Base-by-base conservation (phyloP, 92 coral and sea anemone genomes). In the Virgularia gustaviana region DNA sequence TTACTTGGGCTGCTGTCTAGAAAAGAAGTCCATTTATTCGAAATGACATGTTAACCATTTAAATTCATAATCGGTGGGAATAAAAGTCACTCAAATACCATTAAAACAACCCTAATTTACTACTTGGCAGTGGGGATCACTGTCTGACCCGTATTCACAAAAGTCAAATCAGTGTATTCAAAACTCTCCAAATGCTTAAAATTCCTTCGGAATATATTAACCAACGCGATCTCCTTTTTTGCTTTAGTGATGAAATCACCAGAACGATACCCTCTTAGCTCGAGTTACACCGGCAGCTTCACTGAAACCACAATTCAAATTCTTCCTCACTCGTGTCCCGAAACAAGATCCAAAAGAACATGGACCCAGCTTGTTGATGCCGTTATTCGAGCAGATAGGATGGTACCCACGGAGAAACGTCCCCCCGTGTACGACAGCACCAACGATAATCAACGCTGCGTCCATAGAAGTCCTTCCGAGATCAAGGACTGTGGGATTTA, bases 241-340 rank as follows among this genome's bases (percentile, higher is more conserved):
- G 24, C 51, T 68, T 2, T 23, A 68, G 75, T 68, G 9, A 68
- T 68, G 75, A 68, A 68, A 35, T 29, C 75, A 1, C 75, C 61
- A 18, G 61, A 68, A 20, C 75, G 47, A 9, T 68, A 68, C 25
- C 75, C 75, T 5, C 45, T 68, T 28, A 36, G 59, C 13, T 22
- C 75, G 22, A 43, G 59, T 18, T 25, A 15, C 47, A 49, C 47
- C 33, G 23, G 30, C 25, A 47, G 27, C 18, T 32, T 22, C 35
- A 45, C 43, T 19, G 60, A 49, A 6, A 47, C 55, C 6, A 68
- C 19, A 49, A 47, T 68, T 27, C 60, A 49, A 31, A 68, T 68
- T 15, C 47, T 56, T 1, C 18, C 56, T 52, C 55, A 15, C 20
- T 15, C 58, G 5, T 22, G 30, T 12, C 30, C 58, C 10, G 58